Percentiles rank a stretch among this genome's conserved stretches.
Evolutionary conservation across 2,888 invertebrate species (phyloP).

Genomic region (Aspidiotus destructor): DNA sequence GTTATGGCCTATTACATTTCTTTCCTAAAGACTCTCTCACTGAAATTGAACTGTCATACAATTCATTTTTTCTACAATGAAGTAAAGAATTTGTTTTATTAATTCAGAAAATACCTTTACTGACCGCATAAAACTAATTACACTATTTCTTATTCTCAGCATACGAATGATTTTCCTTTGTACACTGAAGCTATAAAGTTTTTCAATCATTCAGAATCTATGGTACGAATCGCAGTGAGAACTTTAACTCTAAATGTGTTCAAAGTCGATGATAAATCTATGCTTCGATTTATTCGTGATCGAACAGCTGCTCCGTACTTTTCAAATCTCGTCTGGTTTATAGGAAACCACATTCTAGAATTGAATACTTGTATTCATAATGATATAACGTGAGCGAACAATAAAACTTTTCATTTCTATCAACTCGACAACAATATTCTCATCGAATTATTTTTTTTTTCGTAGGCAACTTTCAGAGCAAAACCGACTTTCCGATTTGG

Average conservation of each 20-base stretch:
- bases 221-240: slow-evolving; percentile 97
- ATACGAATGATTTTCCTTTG: slow-evolving; percentile 96
- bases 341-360: slow-evolving; percentile 94
- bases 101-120: not conserved
- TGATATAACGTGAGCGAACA: slow-evolving; percentile 70
- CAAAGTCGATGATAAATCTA: slow-evolving; percentile 82
- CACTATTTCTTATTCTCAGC: slow-evolving; percentile 49
- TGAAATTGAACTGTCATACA: slow-evolving; percentile 94
- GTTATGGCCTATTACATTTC: slow-evolving; percentile 99
- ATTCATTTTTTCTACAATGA: slow-evolving; percentile 99
- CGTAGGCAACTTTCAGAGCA: slow-evolving; percentile 36
- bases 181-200: slow-evolving; percentile 99
- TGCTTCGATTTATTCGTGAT: slow-evolving; percentile 90
- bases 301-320: slow-evolving; percentile 97
- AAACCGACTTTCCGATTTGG: slow-evolving; percentile 68
- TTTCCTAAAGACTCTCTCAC: slow-evolving; percentile 92
- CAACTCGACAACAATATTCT: not conserved
- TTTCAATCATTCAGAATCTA: slow-evolving; percentile 96
- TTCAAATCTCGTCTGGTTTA: slow-evolving; percentile 97
- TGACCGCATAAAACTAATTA: not conserved
- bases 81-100: slow-evolving; percentile 48
- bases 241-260: slow-evolving; percentile 97
- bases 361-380: slow-evolving; percentile 88
- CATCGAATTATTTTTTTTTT: not conserved
- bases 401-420: not conserved